Base-by-base conservation (phyloP, 2,797 vertebrate genomes). In the Schizopygopsis pylzovi region DNA sequence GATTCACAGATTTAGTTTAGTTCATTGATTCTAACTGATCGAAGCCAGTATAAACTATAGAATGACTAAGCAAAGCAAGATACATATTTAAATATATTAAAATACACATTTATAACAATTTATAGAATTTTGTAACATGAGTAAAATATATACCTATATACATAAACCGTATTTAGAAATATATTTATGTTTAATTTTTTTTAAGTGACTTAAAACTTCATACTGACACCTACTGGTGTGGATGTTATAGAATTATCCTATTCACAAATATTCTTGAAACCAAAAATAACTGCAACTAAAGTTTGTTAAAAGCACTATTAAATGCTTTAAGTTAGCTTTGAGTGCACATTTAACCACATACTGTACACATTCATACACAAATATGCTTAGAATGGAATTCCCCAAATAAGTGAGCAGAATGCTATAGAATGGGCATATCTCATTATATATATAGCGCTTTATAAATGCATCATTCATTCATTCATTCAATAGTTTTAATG, bases 211-310 rank as follows among this genome's bases (percentile, higher is more conserved):
- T 73, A 16, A 47, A 16, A 28, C n/a, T 18, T 28, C 28, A 49
- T 49, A 73, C 45, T 73, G 13, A 73, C 71, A 75, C 25, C 72
- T 75, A 75, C 45, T 20, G n/a, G 71, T 73, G 13, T 49, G 70
- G 70, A 72, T 72, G 15, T 18, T 47, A 33, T 18, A 70, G n/a
- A 73, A 73, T 2, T 18, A 49, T 16, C 71, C 15, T 47, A 28
- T 33, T 49, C 1, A 37, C 6, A 54, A 54, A 3, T 2, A 54
- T 6, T 54, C 18, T 68, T 54, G 1, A 22, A 54, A 76, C 16
- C 9, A 22, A 54, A 76, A 54, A 37, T 54, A 54, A 52, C 72
- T 49, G 15, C 2, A 6, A 54, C 16, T 37, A 8, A 10, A 37
- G 18, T 76, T 54, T 54, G 5, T 12, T 37, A 22, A 75, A 75